Evolutionary conservation across 2,888 invertebrate genomes (phyloP), one percentile per base, ranked within the genome.

Genomic region (Microctonus brassicae): DNA sequence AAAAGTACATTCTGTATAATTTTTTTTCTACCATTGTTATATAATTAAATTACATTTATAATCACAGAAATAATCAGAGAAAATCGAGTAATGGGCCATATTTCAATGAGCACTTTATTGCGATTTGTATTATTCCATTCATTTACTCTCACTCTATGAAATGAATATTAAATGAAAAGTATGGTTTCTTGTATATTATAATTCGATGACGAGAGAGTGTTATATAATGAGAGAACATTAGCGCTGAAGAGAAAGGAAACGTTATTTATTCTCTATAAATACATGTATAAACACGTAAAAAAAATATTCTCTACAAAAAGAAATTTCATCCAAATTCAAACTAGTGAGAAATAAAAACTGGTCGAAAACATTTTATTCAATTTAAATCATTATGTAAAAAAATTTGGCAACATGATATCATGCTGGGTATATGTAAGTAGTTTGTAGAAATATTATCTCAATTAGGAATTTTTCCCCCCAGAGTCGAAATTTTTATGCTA

Each of bases 81-180:
- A 36, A 11, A 36, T 36, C 7, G 36, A 5, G 39, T 13, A n/a
- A n/a, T 39, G 39, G 5, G 39, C 13, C 13, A 39, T n/a, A n/a
- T 39, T 39, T 39, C 53, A 64, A 64, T 64, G 34, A n/a, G 29
- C 52, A 55, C 42, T 2, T 42, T 65, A 34, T 55, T 55, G 52
- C 65, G 55, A 47, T 52, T 13, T 17, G 24, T 17, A 57, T 57
- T 33, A 65, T 36, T 39, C n/a, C 11, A 11, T 7, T 11, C 4
- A 39, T 13, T 39, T 39, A 39, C n/a, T 39, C n/a, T 39, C 5
- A n/a, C 13, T 11, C 2, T 39, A n/a, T n/a, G 4, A n/a, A n/a
- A 39, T n/a, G 11, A 39, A 39, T 39, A 39, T 13, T 39, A n/a
- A 13, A 39, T 39, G 13, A 13, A 5, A 33, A 33, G 33, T 33